Percentiles rank a stretch among this genome's conserved stretches.
These are phyloP conservation scores for Onthophagus sagittarius DNA, from an alignment of 2,888 invertebrate species.

Conservation along the genomic window DNA sequence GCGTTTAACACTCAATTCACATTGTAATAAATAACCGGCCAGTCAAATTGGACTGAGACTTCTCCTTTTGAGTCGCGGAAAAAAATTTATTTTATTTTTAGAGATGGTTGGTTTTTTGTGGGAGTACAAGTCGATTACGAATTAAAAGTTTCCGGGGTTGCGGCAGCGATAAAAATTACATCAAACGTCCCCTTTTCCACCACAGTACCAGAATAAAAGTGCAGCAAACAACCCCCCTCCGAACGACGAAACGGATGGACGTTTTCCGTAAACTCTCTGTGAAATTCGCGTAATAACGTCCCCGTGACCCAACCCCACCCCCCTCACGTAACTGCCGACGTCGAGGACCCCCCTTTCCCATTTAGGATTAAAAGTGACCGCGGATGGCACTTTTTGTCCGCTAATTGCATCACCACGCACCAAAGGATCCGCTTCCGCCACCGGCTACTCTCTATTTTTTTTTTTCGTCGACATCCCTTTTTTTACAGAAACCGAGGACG, in stretches of 20 bases:
- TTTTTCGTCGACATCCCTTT: background rate
- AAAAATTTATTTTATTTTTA: background rate
- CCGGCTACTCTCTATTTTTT: background rate
- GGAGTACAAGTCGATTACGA: slow-evolving; percentile 19
- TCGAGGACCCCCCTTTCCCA: background rate
- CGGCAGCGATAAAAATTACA: slow-evolving; percentile 23
- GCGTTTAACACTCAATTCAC: background rate
- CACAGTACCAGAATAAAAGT: slow-evolving; percentile 7
- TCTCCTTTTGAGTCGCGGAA: too few species aligned
- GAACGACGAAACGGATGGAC: background rate
- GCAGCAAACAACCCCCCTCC: background rate
- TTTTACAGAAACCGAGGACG: background rate
- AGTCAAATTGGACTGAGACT: background rate
- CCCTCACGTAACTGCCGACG: slow-evolving; percentile 1
- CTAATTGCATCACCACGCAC: slow-evolving; percentile 13
- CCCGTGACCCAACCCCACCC: background rate
- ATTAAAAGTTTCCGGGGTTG: slow-evolving; percentile 24
- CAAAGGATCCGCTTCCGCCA: background rate
- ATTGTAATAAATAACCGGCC: background rate
- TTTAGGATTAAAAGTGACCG: slow-evolving; percentile 11
- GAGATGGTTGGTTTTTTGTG: background rate
- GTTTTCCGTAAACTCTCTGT: slow-evolving; percentile 6
- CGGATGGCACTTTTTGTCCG: slow-evolving; percentile 1
- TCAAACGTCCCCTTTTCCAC: slow-evolving; percentile 20
- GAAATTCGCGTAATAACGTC: slow-evolving; percentile 10